Base-by-base conservation (phyloP, 2,888 invertebrate genomes). In the Alloplasta piceator region DNA sequence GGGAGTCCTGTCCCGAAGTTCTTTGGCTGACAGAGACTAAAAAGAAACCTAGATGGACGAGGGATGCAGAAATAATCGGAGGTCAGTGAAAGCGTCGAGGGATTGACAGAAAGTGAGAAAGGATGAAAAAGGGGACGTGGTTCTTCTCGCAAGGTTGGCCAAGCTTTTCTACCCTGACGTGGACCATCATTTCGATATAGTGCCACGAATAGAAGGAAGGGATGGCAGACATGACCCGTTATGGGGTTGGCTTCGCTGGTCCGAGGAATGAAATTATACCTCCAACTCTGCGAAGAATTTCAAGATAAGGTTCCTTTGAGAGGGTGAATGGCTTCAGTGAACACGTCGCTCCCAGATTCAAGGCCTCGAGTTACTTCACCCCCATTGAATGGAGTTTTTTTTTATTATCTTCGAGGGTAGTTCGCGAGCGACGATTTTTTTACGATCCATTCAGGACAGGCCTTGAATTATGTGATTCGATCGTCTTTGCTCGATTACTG, bases 201-300 rank as follows among this genome's bases (percentile, higher is more conserved):
- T 48, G 10, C 5, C 12, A 12, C 39, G 10, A 41, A 60, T 66
- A 14, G 46, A 46, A 46, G 14, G 43, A 46, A 72, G 72, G 60
- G 55, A 9, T 50, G 10, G 39, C 6, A 16, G 66, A 55, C 61
- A 73, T 55, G 67, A 73, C 52, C 67, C 43, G 52, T 46, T 55
- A 26, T 46, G 64, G 38, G 10, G 9, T 36, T 64, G 7, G 58
- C 38, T 26, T 36, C 52, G 52, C 55, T 55, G 50, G 46, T 55
- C 72, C 67, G 61, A 61, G 12, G 55, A 72, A 78, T 68, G 52
- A 68, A 75, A 73, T 73, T 73, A 78, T 73, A 61, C 52, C 52
- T 10, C 39, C n/a, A 43, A 36, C 38, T 43, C 55, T 46, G 5
- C 38, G 55, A 61, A 26, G 61, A 61, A 61, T 71, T 48, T 46